Base-by-base conservation (phyloP, 2,113 vertebrate species). In the Pteropus alecto region DNA sequence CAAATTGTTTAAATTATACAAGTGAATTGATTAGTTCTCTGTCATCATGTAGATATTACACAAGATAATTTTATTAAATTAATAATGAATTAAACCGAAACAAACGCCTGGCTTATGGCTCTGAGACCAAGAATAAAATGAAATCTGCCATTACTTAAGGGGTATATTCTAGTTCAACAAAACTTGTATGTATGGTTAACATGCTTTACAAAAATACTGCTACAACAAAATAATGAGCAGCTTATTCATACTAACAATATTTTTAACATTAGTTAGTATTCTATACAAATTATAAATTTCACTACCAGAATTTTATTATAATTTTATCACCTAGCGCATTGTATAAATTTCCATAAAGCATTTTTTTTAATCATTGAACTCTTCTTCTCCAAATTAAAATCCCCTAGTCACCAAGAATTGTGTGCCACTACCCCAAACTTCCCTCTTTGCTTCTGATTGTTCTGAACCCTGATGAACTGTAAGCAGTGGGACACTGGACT, bases 61-160 rank as follows among this genome's bases (percentile, higher is more conserved):
- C 56, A 65, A 65, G 13, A n/a, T 74, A 61, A 95, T 68, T 43
- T 85, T 82, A 61, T 71, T 73, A 83, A 96, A 61, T 43, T 51
- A 84, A 88, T 65, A 65, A 70, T 43, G 22, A 89, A 65, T 78
- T 67, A 79, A 94, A 94, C 13, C 24, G 63, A 96, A 82, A 85
- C 24, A 97, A 70, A 90, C n/a, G 6, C 8, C 63, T 51, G 2
- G 7, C 33, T 58, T 71, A 13, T 58, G 51, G 48, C 21, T 86
- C 54, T 84, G 43, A 87, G 33, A 46, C 1, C 14, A 56, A 94
- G 38, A 76, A 81, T 83, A 46, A 67, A 38, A 83, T 24, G 8
- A 54, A 58, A 26, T 38, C 22, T 58, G 38, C 24, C 48, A 48
- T 56, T 38, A 43, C 30, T 48, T 26, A 86, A 82, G 5, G 33